Base-by-base conservation (phyloP, 2,888 invertebrate species). In the Platypus cylindrus region DNA sequence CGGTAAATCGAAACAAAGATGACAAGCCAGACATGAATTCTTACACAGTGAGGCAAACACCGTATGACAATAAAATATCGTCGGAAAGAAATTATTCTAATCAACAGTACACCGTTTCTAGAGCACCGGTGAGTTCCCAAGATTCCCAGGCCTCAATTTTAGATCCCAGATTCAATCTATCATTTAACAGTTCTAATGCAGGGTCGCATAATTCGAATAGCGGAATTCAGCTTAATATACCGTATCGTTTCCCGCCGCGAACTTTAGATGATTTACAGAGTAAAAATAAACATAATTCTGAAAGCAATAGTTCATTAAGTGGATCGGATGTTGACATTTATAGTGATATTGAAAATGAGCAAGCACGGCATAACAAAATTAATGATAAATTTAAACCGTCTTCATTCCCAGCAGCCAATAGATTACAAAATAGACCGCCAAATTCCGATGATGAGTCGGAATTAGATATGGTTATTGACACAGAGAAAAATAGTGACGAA, bases 311-410 rank as follows among this genome's bases (percentile, higher is more conserved):
- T 15, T 45, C 48, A 11, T 46, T 41, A n/a, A 56, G 55, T 16
- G 64, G 64, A 12, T 63, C 64, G 2, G 72, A 74, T 41, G 62
- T 70, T 23, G 73, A 75, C 46, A 68, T 74, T 44, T 76, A 75
- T 48, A 70, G 72, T 42, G 74, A 75, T 44, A 71, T 74, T 27
- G 50, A 73, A 51, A 63, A 64, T 2, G 60, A 58, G 44, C 38
- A 43, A 18, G 46, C 45, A 1, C 47, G 48, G 7, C 40, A 40
- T 4, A 40, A 34, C 22, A 34, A 24, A 35, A 13, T 17, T 7
- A 32, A 37, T n/a, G 32, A 36, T 3, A 32, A 34, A n/a, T 34
- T 16, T 17, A 32, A 20, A 16, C 35, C 36, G 3, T 31, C 43
- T 17, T 17, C 33, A 3, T 32, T 37, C 14, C 37, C 39, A 5